Conservation (phyloP, 23 tunicate species). For the Halocynthia aurantium region DNA sequence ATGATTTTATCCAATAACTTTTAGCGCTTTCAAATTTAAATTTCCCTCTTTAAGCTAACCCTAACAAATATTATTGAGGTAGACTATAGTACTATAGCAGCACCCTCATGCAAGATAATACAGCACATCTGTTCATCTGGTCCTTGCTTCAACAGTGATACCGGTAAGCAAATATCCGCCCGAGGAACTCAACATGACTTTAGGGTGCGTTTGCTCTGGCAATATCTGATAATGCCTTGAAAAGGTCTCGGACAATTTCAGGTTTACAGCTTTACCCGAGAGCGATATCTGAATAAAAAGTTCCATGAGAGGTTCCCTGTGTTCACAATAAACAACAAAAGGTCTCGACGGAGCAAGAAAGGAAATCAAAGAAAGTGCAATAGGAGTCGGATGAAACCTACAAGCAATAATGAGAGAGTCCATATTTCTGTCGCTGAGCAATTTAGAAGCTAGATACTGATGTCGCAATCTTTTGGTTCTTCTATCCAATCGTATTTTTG, state of each 20-base stretch:
- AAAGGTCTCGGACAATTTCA: slow-evolving; percentile 72
- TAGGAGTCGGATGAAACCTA: slow-evolving; percentile 90
- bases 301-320: slow-evolving; percentile 96
- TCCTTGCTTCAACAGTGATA: slow-evolving; percentile 36
- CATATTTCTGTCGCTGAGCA: slow-evolving; percentile 22
- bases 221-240: slow-evolving; percentile 75
- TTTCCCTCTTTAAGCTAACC: too few relatives aligned
- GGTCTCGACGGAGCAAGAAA: slow-evolving; percentile 66
- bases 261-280: slow-evolving; percentile 46
- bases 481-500: slow-evolving; percentile 41
- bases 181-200: slow-evolving; percentile 66
- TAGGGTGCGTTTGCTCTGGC: slow-evolving; percentile 90
- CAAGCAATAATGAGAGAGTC: slow-evolving; percentile 73
- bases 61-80: too few relatives aligned
- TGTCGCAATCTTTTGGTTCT: slow-evolving; percentile 43
- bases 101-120: too few relatives aligned
- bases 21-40: too few relatives aligned
- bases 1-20: too few relatives aligned
- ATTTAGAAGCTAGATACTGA: slow-evolving; percentile 42
- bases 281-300: slow-evolving; percentile 53
- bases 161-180: slow-evolving; percentile 87
- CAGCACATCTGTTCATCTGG: too few relatives aligned
- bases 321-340: slow-evolving; percentile 81
- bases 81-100: too few relatives aligned
- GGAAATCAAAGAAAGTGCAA: slow-evolving; percentile 42